A percentile compares a stretch with the other conserved stretches of the same genome.
These are phyloP conservation scores for Pteropus alecto DNA, from an alignment of 2,113 vertebrate genomes.

Conservation along the genomic window DNA sequence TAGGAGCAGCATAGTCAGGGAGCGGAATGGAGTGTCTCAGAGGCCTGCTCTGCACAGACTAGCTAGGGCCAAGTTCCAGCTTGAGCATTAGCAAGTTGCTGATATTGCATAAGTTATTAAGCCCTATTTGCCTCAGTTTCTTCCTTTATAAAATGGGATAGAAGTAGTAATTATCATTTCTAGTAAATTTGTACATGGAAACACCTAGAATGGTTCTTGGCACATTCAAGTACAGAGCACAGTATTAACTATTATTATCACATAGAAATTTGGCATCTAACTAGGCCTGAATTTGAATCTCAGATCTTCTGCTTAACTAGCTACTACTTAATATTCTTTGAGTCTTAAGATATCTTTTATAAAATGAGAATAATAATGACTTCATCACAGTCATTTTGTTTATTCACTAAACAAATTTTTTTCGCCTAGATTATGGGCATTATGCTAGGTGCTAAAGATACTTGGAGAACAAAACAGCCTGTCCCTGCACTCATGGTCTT, in stretches of 20 bases:
- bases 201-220: not conserved
- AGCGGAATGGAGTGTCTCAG: not conserved
- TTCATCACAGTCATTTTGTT: not conserved
- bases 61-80: not conserved
- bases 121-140: not conserved
- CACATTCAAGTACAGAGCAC: not conserved
- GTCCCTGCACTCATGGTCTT: not conserved
- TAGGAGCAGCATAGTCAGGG: not conserved
- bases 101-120: not conserved
- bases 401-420: not conserved
- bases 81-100: not conserved
- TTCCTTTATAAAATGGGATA: not conserved
- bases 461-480: not conserved
- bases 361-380: not conserved
- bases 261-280: not conserved
- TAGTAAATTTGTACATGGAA: not conserved
- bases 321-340: not conserved
- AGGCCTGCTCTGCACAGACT: not conserved
- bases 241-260: not conserved
- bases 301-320: not conserved
- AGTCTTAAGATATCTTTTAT: not conserved
- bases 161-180: not conserved
- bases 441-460: not conserved
- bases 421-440: not conserved
- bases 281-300: not conserved